A percentile compares a stretch with the other conserved stretches of the same genome.
phyloP scores from a whole-genome alignment of 2,797 vertebrate genomes.

The Chiloscyllium punctatum region DNA sequence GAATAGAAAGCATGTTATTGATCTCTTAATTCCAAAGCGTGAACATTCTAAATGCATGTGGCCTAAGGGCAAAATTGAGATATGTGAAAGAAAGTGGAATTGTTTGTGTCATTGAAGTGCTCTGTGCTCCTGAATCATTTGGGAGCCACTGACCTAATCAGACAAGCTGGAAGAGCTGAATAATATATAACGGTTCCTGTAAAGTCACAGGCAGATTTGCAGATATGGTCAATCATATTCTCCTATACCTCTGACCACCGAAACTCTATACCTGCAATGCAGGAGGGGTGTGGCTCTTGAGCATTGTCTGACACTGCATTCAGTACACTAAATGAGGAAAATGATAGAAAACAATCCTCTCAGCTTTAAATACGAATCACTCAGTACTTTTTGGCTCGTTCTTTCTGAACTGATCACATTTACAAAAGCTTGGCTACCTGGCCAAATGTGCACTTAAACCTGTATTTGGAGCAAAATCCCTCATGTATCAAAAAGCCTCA shows the following conservation, averaged over 20 bases:
- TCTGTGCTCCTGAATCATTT: no score
- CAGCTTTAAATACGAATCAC: not conserved
- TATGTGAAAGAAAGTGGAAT: no score
- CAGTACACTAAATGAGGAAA: not conserved
- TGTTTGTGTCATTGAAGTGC: no score
- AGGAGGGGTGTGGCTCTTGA: not conserved
- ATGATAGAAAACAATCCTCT: not conserved
- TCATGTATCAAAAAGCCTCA: not conserved
- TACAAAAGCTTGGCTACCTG: not conserved
- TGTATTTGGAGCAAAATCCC: not conserved
- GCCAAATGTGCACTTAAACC: not conserved
- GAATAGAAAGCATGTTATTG: no score
- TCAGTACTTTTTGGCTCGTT: not conserved
- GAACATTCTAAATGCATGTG: no score
- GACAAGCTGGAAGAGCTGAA: not conserved
- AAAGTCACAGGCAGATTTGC: not conserved
- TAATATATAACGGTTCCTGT: not conserved
- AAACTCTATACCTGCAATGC: not conserved
- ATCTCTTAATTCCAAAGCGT: no score
- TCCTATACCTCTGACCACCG: not conserved
- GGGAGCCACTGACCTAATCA: no score
- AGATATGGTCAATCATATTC: not conserved
- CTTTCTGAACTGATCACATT: slow-evolving; percentile 15
- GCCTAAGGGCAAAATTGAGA: no score
- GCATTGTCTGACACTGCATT: not conserved